Conservation (phyloP, 2,113 vertebrate genomes). For the Onychostoma macrolepis region DNA sequence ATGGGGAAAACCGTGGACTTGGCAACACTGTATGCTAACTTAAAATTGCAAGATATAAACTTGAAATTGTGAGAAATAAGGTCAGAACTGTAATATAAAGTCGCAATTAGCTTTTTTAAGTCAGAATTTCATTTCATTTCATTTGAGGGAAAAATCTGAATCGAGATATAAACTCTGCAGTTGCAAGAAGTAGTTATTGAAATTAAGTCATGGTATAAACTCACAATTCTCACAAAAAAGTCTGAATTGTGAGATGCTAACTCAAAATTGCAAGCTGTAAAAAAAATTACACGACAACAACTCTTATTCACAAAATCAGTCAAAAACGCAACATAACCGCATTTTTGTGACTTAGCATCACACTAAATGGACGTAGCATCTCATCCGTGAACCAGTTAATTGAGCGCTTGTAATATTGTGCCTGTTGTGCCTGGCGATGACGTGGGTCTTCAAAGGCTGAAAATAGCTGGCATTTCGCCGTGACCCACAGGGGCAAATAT, state of each 20-base stretch:
- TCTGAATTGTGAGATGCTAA: no score
- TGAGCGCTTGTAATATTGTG: slow-evolving; percentile 40
- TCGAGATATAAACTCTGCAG: no score
- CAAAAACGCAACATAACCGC: background rate
- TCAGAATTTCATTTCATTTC: no score
- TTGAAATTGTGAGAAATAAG: background rate
- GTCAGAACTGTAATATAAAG: background rate
- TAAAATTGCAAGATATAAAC: background rate
- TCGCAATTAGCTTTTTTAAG: background rate
- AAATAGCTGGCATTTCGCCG: slow-evolving; percentile 55
- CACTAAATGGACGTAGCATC: slow-evolving; percentile 40
- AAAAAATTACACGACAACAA: background rate
- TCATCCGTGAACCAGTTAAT: slow-evolving; percentile 42
- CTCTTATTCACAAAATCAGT: background rate
- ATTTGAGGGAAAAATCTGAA: no score
- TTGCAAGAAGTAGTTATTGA: no score
- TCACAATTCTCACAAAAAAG: no score
- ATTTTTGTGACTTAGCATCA: slow-evolving; percentile 17
- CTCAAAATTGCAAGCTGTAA: no score
- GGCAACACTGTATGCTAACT: no score
- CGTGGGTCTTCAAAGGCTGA: slow-evolving; percentile 30
- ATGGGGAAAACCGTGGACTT: background rate
- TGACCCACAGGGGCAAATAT: slow-evolving; percentile 36
- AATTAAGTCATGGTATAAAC: no score
- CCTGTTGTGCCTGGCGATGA: slow-evolving; percentile 35